Percentiles rank a stretch among this genome's conserved stretches.
Evolutionary conservation across 2,113 vertebrate species (phyloP).

Genomic region (Hippocampus comes): DNA sequence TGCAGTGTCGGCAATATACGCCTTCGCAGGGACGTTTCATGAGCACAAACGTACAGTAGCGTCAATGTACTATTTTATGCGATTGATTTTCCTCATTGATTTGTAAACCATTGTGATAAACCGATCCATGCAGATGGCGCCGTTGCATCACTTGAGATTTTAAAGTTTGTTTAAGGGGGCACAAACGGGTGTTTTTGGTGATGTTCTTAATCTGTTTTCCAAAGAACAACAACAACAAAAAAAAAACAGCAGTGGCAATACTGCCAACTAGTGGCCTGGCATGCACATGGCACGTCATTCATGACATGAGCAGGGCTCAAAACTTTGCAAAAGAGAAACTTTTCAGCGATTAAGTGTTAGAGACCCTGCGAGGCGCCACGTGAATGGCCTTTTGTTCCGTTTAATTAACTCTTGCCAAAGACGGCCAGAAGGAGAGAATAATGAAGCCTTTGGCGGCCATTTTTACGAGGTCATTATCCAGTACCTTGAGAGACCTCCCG

Average conservation of each 20-base stretch:
- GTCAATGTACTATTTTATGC: too few relatives aligned
- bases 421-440: slow-evolving; percentile 15
- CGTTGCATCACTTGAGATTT: too few relatives aligned
- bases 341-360: neutral
- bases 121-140: too few relatives aligned
- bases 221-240: too few relatives aligned
- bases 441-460: slow-evolving; percentile 25
- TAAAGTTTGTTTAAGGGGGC: too few relatives aligned
- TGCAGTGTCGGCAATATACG: too few relatives aligned
- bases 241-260: neutral
- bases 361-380: slow-evolving; percentile 27
- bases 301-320: neutral
- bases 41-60: too few relatives aligned
- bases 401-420: slow-evolving; percentile 51
- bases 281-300: neutral
- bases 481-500: neutral
- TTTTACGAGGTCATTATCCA: slow-evolving; percentile 1
- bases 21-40: too few relatives aligned
- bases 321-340: neutral
- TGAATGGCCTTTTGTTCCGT: slow-evolving; percentile 50
- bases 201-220: too few relatives aligned
- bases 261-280: neutral
- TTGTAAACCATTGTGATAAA: too few relatives aligned
- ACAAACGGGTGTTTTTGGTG: too few relatives aligned
- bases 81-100: too few relatives aligned